Evolutionary conservation across 2,797 vertebrate genomes (phyloP).

Genomic region (Crenuchus spilurus): DNA sequence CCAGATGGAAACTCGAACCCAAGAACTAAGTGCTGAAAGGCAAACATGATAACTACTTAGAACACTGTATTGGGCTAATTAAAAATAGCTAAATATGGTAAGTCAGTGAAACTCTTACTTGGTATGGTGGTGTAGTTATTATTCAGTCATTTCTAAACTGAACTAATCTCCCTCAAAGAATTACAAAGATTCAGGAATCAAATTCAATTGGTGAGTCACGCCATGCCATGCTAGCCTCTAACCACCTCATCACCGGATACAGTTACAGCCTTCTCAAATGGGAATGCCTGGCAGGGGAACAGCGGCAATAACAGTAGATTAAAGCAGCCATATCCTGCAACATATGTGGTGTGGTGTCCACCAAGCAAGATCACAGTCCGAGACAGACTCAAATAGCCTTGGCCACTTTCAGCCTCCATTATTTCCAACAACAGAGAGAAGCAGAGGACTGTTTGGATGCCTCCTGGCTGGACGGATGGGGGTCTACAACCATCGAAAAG

Average conservation of each 20-base stretch:
- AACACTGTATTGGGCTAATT: no score
- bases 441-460: conserved; percentile 9
- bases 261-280: not conserved
- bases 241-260: not conserved
- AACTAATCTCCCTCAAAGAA: conserved; percentile 23
- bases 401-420: conserved; percentile 9
- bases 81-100: not conserved
- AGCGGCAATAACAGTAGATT: not conserved
- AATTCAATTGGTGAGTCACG: not conserved
- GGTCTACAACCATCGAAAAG: conserved; percentile 4
- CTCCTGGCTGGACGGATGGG: conserved; percentile 28
- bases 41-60: no score
- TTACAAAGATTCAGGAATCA: conserved; percentile 6
- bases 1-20: no score
- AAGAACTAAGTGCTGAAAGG: no score
- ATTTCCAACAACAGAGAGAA: conserved; percentile 32
- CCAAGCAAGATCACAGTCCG: conserved; percentile 6
- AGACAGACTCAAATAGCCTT: conserved; percentile 16
- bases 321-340: conserved; percentile 7
- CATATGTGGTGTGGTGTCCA: not conserved
- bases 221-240: not conserved
- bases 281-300: not conserved
- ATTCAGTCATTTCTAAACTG: not conserved
- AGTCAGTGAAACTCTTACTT: conserved; percentile 21
- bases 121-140: conserved; percentile 20